Conservation (phyloP, 2,888 invertebrate species). For the Protophormia terraenovae region DNA sequence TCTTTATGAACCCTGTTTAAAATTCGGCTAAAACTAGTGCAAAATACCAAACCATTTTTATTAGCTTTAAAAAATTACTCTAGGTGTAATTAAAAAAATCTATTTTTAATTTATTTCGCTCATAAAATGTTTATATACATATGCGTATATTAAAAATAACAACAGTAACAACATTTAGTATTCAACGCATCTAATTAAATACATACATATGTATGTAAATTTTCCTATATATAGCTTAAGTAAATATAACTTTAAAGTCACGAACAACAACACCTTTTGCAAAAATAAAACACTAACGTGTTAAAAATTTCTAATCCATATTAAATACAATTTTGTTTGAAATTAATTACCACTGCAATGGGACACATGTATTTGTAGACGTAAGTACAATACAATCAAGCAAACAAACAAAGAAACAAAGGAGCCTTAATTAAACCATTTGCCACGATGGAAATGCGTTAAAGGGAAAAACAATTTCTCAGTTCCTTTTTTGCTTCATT, state of each 20-base stretch:
- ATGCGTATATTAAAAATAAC: background rate
- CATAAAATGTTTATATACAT: background rate
- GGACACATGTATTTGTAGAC: conserved; percentile 9
- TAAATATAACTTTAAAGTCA: conserved; percentile 22
- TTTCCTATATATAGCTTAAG: background rate
- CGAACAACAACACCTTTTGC: conserved; percentile 42
- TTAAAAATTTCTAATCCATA: conserved; percentile 20
- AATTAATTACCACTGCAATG: conserved; percentile 65
- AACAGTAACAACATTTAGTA: background rate
- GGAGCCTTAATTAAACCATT: conserved; percentile 54
- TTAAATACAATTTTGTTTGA: conserved; percentile 55
- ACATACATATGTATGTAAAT: background rate
- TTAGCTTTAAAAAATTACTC: background rate
- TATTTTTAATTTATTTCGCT: background rate
- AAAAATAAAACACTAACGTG: conserved; percentile 35
- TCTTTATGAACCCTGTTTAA: background rate
- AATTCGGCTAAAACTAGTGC: background rate
- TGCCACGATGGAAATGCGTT: conserved; percentile 49
- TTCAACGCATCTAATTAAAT: conserved; percentile 29
- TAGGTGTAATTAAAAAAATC: background rate
- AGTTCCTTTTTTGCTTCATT: background rate
- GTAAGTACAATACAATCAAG: background rate
- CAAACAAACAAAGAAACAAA: conserved; percentile 19
- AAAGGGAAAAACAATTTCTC: conserved; percentile 9
- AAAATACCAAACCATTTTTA: no score